Conservation (phyloP, 2,888 invertebrate genomes). For the Platypus cylindrus region DNA sequence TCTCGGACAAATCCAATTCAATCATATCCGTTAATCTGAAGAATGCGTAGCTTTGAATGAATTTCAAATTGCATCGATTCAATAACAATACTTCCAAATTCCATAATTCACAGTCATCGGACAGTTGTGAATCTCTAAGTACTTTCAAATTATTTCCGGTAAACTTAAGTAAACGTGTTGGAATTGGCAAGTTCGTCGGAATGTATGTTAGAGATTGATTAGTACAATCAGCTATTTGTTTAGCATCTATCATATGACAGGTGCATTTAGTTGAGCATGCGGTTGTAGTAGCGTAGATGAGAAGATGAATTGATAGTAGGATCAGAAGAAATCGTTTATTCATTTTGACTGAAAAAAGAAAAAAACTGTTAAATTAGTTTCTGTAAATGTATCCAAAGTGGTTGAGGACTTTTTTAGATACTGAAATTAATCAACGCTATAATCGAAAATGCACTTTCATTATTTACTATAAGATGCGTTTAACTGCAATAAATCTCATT, state of each 20-base stretch:
- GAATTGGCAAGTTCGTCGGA: conserved; percentile 67
- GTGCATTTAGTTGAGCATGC: conserved; percentile 42
- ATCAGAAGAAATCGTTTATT: conserved; percentile 1
- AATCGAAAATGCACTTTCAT: too few relatives aligned
- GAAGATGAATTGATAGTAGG: conserved; percentile 1
- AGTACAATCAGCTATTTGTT: conserved; percentile 79
- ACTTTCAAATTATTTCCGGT: conserved; percentile 74
- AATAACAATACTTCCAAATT: conserved; percentile 81
- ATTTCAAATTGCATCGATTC: conserved; percentile 62
- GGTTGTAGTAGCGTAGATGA: background rate
- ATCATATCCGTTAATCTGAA: conserved; percentile 75
- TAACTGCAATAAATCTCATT: background rate
- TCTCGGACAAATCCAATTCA: conserved; percentile 76
- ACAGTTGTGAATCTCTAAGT: conserved; percentile 57
- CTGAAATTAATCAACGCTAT: too few relatives aligned
- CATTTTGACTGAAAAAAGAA: conserved; percentile 5
- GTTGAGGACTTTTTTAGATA: too few relatives aligned
- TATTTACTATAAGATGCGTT: too few relatives aligned
- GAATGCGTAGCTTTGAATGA: conserved; percentile 69
- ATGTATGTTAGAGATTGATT: conserved; percentile 61
- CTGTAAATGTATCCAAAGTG: background rate
- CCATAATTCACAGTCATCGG: too few relatives aligned
- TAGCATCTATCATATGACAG: conserved; percentile 89
- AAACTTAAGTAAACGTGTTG: conserved; percentile 79
- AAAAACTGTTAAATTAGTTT: conserved; percentile 3